Percentiles rank a stretch among this genome's conserved stretches.
Evolutionary conservation across 2,888 invertebrate genomes (phyloP).

Genomic region (Graphium colonna): DNA sequence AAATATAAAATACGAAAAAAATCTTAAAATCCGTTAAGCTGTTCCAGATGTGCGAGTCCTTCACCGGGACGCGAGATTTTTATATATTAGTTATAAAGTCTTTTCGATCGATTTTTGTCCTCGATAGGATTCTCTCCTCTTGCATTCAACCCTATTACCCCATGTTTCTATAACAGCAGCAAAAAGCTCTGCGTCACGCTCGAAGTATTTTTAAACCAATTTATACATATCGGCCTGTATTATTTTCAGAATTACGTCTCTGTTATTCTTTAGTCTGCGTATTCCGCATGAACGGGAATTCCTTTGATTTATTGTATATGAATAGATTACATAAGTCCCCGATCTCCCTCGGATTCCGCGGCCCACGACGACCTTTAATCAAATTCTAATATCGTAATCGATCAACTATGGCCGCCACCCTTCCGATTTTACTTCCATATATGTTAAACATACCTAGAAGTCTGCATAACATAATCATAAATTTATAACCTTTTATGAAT

Average conservation of each 20-base stretch:
- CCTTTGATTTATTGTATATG: slow-evolving; percentile 24
- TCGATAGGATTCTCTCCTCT: too few relatives aligned
- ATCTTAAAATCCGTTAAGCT: too few relatives aligned
- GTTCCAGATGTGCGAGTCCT: too few relatives aligned
- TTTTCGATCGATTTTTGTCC: too few relatives aligned
- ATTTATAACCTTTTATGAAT: not conserved
- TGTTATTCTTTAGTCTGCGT: slow-evolving; percentile 8
- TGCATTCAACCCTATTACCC: too few relatives aligned
- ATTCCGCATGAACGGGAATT: slow-evolving; percentile 16
- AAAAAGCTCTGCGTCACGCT: too few relatives aligned
- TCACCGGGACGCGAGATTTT: too few relatives aligned
- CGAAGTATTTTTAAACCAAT: too few relatives aligned
- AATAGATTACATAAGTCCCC: slow-evolving; percentile 18
- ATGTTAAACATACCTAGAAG: not conserved
- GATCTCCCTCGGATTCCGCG: slow-evolving; percentile 39
- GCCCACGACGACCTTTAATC: slow-evolving; percentile 45
- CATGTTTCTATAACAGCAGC: too few relatives aligned
- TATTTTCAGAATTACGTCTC: not conserved
- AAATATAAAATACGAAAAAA: too few relatives aligned
- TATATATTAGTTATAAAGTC: too few relatives aligned
- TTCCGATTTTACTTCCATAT: slow-evolving; percentile 22
- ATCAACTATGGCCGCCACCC: slow-evolving; percentile 49
- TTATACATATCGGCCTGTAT: not conserved
- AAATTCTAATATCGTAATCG: slow-evolving; percentile 60
- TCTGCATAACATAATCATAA: too few relatives aligned